Evolutionary conservation across 2,888 invertebrate genomes (phyloP), one percentile per base, ranked within the genome.

Genomic region (Epistrophella euchroma): DNA sequence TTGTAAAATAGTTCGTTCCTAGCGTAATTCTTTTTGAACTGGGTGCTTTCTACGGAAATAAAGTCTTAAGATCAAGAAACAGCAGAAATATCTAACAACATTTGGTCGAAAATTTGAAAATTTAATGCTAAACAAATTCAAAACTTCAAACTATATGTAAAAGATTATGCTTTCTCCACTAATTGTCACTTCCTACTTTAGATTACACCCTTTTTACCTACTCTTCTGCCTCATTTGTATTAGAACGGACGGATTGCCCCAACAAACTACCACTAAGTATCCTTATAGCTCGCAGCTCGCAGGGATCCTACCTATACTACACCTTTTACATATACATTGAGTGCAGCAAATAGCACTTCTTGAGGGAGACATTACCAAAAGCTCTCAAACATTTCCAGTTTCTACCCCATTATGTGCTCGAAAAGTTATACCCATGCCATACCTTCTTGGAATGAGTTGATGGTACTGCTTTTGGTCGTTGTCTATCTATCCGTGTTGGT

Each of bases 301-400:
- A n/a, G 19, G 32, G 9, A 71, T 22, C 55, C 9, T 50, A 60
- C 6, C 28, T 28, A 1, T n/a, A 25, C 11, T 17, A 45, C 13
- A 64, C 25, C 4, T n/a, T 0, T 4, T 5, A 19, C 6, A 40
- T 11, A 28, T 11, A 47, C 45, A 60, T 2, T 64, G 55, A 55
- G 35, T 64, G 75, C 78, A 74, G 52, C 76, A 84, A 76, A 76
- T 66, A 43, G 43, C 68, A 83, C 77, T 85, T 58, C 86, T 79
- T 75, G 52, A 72, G 82, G 79, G 75, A 86, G 82, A 88, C 86
- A 88, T 88, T 88, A 88, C 80, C 86, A 74, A 83, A 88, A 88
- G 82, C 88, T 83, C 83, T 79, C 76, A 73, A 72, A 86, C 77
- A 87, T 80, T 80, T 86, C 50, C 77, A 77, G 83, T 83, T 79